Percentiles rank a stretch among this genome's conserved stretches.
Conservation (phyloP, 2,797 vertebrate species). For the Dermochelys coriacea region DNA sequence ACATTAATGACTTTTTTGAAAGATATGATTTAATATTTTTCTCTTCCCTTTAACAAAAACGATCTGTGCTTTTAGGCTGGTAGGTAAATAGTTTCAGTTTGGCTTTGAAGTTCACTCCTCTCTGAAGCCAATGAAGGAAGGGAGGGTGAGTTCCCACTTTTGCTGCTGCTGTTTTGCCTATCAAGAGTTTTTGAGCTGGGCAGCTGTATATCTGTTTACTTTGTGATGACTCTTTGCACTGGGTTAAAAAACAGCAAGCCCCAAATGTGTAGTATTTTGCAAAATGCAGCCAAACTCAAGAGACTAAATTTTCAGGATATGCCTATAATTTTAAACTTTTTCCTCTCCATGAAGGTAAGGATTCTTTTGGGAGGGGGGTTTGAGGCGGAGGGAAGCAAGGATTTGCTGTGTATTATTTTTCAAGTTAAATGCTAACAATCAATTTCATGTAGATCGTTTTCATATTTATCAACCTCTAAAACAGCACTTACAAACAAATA, state of each 20-base stretch:
- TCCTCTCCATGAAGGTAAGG: neutral
- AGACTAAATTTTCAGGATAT: neutral
- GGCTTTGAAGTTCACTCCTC: neutral
- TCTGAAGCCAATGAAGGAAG: rapidly evolving
- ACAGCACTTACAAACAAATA: neutral
- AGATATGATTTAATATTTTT: neutral
- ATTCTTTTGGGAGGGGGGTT: neutral
- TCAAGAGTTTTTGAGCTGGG: neutral
- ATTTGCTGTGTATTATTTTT: neutral
- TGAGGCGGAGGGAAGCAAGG: neutral
- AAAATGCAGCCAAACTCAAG: neutral
- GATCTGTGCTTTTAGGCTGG: neutral
- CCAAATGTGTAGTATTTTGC: neutral
- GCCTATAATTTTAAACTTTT: neutral
- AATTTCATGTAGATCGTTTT: neutral
- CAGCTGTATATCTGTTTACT: neutral
- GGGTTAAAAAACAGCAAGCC: neutral
- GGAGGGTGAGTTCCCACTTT: neutral
- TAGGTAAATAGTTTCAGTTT: neutral
- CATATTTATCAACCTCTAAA: neutral
- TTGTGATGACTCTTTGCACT: neutral
- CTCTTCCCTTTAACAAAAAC: neutral
- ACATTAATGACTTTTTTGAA: neutral
- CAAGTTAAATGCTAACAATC: neutral
- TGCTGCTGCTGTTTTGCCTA: neutral